These are phyloP conservation scores for Horisme vitalbata DNA, from an alignment of 2,888 invertebrate genomes.

Conservation along the genomic window DNA sequence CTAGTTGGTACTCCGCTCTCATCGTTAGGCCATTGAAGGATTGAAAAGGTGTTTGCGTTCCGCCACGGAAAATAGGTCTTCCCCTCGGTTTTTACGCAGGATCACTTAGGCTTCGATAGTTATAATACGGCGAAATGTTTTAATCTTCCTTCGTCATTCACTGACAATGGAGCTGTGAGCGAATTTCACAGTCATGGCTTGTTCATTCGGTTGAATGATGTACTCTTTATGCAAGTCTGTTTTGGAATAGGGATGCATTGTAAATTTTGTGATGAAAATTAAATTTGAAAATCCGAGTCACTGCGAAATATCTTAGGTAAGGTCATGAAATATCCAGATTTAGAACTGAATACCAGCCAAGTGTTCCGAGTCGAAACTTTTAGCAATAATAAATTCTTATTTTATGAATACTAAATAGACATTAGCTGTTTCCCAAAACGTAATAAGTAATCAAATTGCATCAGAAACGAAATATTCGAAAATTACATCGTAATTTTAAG, in stretches of 20 bases:
- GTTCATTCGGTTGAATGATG: slow-evolving; percentile 59
- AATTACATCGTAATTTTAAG: slow-evolving; percentile 3
- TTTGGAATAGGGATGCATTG: slow-evolving; percentile 39
- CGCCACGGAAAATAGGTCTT: slow-evolving; percentile 73
- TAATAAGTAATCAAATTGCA: slow-evolving; percentile 33
- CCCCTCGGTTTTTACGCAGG: slow-evolving; percentile 73
- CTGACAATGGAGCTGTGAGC: slow-evolving; percentile 66
- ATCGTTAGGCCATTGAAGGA: slow-evolving; percentile 73
- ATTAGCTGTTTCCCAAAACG: slow-evolving; percentile 37
- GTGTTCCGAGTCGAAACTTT: slow-evolving; percentile 52
- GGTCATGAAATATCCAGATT: slow-evolving; percentile 71
- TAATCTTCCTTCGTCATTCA: slow-evolving; percentile 79
- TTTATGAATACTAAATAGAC: slow-evolving; percentile 44
- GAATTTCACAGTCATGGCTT: slow-evolving; percentile 74
- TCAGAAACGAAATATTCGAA: slow-evolving; percentile 23
- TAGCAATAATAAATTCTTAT: slow-evolving; percentile 46
- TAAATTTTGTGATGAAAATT: slow-evolving; percentile 20
- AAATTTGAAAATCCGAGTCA: slow-evolving; percentile 37
- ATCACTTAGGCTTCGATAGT: slow-evolving; percentile 82
- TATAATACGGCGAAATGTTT: slow-evolving; percentile 76
- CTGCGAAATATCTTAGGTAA: slow-evolving; percentile 60
- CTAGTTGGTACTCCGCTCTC: slow-evolving; percentile 73
- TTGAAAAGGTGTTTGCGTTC: slow-evolving; percentile 83
- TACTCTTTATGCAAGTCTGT: slow-evolving; percentile 45
- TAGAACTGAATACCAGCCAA: slow-evolving; percentile 74